Evolutionary conservation across 2,888 invertebrate genomes (phyloP).

Genomic region (Geotrupes spiniger): DNA sequence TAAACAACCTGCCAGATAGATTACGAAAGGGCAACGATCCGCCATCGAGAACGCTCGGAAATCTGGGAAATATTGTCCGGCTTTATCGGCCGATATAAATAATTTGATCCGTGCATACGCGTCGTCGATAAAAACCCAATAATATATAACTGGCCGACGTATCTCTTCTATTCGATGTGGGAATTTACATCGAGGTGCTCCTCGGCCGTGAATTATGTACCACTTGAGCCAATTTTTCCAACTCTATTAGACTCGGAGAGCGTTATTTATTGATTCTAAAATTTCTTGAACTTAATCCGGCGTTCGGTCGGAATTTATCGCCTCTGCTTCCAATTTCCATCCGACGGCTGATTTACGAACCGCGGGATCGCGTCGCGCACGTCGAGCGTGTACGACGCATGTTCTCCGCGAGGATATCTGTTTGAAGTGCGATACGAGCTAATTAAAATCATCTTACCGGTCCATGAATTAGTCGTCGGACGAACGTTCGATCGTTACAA

Average conservation of each 20-base stretch:
- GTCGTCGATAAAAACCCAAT: slow-evolving; percentile 17
- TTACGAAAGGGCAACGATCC: slow-evolving; percentile 36
- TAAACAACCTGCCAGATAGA: slow-evolving; percentile 34
- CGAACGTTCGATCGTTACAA: too few relatives aligned
- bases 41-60: slow-evolving; percentile 27
- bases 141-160: slow-evolving; percentile 15
- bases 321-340: too few relatives aligned
- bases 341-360: too few relatives aligned
- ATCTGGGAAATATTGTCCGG: slow-evolving; percentile 27
- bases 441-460: too few relatives aligned
- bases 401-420: too few relatives aligned
- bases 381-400: too few relatives aligned
- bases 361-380: too few relatives aligned
- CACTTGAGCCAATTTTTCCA: slow-evolving; percentile 17
- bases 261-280: slow-evolving; percentile 18
- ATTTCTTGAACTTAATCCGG: slow-evolving; percentile 16
- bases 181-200: slow-evolving; percentile 3
- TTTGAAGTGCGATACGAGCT: too few relatives aligned
- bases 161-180: slow-evolving; percentile 14
- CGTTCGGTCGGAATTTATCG: too few relatives aligned
- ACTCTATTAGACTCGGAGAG: slow-evolving; percentile 16
- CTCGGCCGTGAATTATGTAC: slow-evolving; percentile 3
- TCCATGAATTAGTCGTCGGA: too few relatives aligned
- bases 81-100: slow-evolving; percentile 23
- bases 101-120: slow-evolving; percentile 17